Percentiles rank a stretch among this genome's conserved stretches.
Evolutionary conservation across 2,888 invertebrate genomes (phyloP).

Genomic region (Pachymerium ferrugineum): DNA sequence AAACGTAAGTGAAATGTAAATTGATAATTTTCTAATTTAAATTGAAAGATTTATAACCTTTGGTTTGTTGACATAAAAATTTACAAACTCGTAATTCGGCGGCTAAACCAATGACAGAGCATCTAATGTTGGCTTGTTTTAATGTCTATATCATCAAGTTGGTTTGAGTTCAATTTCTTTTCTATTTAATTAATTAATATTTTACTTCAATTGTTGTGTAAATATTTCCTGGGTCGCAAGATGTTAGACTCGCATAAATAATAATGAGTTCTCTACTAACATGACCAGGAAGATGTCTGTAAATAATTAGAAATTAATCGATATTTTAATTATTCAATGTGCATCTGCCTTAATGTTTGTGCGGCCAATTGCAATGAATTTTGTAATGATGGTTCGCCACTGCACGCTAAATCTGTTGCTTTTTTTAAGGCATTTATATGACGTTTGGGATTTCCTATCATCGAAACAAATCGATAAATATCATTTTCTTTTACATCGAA

Average conservation of each 20-base stretch:
- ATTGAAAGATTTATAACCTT: too few relatives aligned
- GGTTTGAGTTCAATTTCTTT: neutral
- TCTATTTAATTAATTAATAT: neutral
- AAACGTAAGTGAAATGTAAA: too few relatives aligned
- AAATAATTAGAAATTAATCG: neutral
- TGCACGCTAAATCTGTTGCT: constrained; percentile 49
- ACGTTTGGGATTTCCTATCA: constrained; percentile 51
- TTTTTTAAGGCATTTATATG: constrained; percentile 48
- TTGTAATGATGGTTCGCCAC: constrained; percentile 93
- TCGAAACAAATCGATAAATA: too few relatives aligned
- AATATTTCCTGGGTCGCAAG: constrained; percentile 95
- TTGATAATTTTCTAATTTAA: too few relatives aligned
- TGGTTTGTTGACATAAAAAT: constrained; percentile 73
- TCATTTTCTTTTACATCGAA: too few relatives aligned
- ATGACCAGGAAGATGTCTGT: constrained; percentile 76
- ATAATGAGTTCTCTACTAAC: constrained; percentile 90
- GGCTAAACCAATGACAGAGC: constrained; percentile 89
- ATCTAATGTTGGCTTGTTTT: constrained; percentile 75
- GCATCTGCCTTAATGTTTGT: constrained; percentile 63
- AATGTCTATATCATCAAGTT: constrained; percentile 54
- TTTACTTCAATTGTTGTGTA: constrained; percentile 68
- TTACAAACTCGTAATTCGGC: constrained; percentile 92
- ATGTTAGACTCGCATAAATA: constrained; percentile 87
- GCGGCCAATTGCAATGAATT: constrained; percentile 86
- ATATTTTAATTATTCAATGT: neutral